Percentiles rank a stretch among this genome's conserved stretches.
Conservation (phyloP, 1,140 invertebrate species). For the Antheraea pernyi region DNA sequence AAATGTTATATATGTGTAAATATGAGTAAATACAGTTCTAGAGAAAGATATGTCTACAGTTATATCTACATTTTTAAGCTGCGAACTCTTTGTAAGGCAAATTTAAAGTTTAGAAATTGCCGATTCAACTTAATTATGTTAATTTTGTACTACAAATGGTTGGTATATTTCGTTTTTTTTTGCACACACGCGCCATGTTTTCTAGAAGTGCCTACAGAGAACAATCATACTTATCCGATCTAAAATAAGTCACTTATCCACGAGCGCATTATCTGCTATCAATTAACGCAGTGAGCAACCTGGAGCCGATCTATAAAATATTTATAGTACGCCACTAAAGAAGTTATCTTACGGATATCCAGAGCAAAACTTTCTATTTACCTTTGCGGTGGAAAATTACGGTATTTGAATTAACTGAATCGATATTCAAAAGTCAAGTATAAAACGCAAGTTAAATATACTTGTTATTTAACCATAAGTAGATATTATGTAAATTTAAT, state of each 20-base stretch:
- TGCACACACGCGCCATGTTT: neutral
- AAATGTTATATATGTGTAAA: no score
- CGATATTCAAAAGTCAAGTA: neutral
- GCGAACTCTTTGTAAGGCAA: no score
- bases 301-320: neutral
- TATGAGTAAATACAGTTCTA: no score
- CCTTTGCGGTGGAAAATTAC: neutral
- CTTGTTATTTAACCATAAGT: no score
- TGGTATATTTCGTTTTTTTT: no score
- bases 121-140: no score
- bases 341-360: neutral
- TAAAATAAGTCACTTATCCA: conserved; percentile 11
- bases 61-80: no score
- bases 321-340: neutral
- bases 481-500: no score
- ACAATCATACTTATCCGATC: neutral
- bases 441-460: neutral
- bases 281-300: conserved; percentile 54
- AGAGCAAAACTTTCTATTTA: conserved; percentile 3
- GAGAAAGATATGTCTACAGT: no score
- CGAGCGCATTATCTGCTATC: conserved; percentile 44
- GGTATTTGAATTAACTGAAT: neutral
- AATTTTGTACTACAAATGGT: no score
- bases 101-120: no score
- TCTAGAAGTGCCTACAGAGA: neutral